Evolutionary conservation across 2,888 invertebrate species (phyloP), one percentile per base, ranked within the genome.

Genomic region (Camptogramma bilineatum): DNA sequence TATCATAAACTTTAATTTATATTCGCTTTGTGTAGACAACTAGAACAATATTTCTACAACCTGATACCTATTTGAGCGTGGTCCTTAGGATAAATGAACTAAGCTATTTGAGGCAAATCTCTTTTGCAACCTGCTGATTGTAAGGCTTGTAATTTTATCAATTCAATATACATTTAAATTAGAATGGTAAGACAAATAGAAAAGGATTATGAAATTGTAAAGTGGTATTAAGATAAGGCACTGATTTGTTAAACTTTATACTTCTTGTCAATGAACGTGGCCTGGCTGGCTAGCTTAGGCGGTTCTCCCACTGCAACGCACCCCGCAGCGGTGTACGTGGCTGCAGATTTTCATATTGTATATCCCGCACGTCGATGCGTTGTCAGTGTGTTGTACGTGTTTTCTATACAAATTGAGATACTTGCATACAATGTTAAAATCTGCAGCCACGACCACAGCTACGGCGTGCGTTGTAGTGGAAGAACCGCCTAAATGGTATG

Each of bases 1-100:
- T 73, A 71, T 68, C 68, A 73, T 73, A 73, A 71, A 73, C 44
- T 62, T 66, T 66, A 73, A 72, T 69, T 69, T 72, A 70, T 70
- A 68, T 66, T 67, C 68, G 68, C 66, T 63, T 68, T 70, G 71
- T 68, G 47, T 50, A 44, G 58, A 63, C 62, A 54, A 57, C 56
- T 54, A 53, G 52, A 50, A 58, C 64, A 61, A 67, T 58, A 62
- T 62, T 62, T 62, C 54, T 58, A 52, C 52, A 52, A 28, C 28
- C 13, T 60, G 61, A 61, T 54, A 53, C 48, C 60, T 52, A 53
- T 61, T 61, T 39, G 34, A 31, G 51, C n/a, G n/a, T n/a, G n/a
- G n/a, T n/a, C n/a, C n/a, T n/a, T n/a, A n/a, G n/a, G n/a, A n/a
- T n/a, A n/a, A n/a, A n/a, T n/a, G n/a, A n/a, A n/a, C n/a, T n/a